These are phyloP conservation scores for Dryococelus australis DNA, from an alignment of 2,888 invertebrate genomes.

Conservation along the genomic window DNA sequence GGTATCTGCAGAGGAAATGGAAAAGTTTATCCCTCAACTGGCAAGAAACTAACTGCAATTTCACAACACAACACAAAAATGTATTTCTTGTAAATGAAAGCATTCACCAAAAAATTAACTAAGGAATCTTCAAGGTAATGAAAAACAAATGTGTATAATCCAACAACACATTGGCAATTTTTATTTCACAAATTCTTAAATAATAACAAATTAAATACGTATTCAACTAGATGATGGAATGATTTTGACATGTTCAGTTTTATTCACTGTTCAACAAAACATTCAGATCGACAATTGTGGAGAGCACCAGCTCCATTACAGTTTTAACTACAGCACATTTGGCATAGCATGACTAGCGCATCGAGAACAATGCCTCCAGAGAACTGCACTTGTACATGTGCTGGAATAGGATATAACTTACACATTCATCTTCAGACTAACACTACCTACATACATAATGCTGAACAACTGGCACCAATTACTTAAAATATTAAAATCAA, in stretches of 20 bases:
- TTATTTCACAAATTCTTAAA: not conserved
- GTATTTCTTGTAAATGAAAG: no score
- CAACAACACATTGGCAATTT: not conserved
- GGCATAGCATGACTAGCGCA: slow-evolving; percentile 16
- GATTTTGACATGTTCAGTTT: not conserved
- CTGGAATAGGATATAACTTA: not conserved
- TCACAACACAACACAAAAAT: no score
- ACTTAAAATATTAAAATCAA: not conserved
- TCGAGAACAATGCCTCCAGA: slow-evolving; percentile 3
- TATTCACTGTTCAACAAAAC: not conserved
- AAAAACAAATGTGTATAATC: not conserved
- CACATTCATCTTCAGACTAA: not conserved
- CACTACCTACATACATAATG: not conserved
- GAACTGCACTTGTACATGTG: not conserved
- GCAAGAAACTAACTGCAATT: no score
- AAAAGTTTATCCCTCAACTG: no score
- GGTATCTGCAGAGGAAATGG: no score
- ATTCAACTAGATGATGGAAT: slow-evolving; percentile 7
- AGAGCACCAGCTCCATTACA: slow-evolving; percentile 13
- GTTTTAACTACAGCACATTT: slow-evolving; percentile 3
- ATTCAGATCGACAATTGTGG: not conserved
- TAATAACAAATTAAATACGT: not conserved
- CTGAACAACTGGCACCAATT: not conserved
- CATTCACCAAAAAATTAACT: not conserved
- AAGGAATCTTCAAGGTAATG: not conserved